These are phyloP conservation scores for Ephestia elutella DNA, from an alignment of 1,140 invertebrate species.

Conservation along the genomic window DNA sequence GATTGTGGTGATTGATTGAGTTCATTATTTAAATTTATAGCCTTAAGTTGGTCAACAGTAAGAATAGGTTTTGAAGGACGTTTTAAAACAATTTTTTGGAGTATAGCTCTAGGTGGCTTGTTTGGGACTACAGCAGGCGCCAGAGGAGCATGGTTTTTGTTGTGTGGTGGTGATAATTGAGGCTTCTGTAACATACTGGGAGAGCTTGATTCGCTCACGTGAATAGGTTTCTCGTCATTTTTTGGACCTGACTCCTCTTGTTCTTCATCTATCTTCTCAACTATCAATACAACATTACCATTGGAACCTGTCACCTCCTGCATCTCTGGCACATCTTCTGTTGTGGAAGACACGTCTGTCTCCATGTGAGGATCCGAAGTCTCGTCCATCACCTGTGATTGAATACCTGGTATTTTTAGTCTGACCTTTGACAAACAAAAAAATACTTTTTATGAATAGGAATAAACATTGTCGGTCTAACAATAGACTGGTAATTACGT, in stretches of 20 bases:
- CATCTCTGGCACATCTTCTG: conserved; percentile 38
- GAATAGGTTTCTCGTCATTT: background rate
- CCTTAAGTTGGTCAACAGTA: background rate
- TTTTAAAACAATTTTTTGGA: background rate
- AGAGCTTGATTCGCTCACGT: background rate
- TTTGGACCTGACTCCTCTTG: background rate
- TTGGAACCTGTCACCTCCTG: conserved; percentile 37
- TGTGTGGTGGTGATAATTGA: background rate
- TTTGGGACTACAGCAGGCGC: conserved; percentile 1
- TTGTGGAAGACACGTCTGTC: conserved; percentile 58
- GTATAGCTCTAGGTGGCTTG: background rate
- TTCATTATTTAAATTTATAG: background rate
- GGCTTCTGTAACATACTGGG: background rate
- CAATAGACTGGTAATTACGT: conserved; percentile 39
- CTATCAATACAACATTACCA: conserved; percentile 46
- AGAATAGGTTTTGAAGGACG: background rate
- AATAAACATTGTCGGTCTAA: conserved; percentile 21
- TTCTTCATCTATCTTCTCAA: conserved; percentile 47
- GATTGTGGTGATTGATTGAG: background rate
- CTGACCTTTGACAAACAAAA: conserved; percentile 31
- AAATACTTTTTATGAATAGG: conserved; percentile 14
- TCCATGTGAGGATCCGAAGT: conserved; percentile 51
- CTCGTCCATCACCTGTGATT: conserved; percentile 61
- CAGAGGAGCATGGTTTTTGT: background rate
- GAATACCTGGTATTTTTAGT: conserved; percentile 40